Base-by-base conservation (phyloP, 1,140 invertebrate species). In the Ectropis grisescens region DNA sequence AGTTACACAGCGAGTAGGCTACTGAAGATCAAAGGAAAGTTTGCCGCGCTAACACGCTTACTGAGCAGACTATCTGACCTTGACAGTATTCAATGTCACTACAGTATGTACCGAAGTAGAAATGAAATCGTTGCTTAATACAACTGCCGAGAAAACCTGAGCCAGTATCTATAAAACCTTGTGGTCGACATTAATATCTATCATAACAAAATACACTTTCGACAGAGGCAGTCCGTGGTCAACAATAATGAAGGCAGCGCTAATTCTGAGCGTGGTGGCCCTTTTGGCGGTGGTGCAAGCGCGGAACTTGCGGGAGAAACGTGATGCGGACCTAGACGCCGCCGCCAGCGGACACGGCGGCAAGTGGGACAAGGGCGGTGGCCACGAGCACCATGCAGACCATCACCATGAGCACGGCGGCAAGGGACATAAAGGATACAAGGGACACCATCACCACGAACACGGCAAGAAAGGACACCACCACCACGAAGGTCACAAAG, bases 381-480 rank as follows among this genome's bases (percentile, higher is more conserved):
- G 82, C 4, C 69, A 76, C 11, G 76, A 82, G 23, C 84, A 87
- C 36, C 71, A 82, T 13, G 71, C 67, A 2, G 56, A 76, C 31
- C 75, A 82, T 33, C 68, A 72, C 30, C 72, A 75, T 34, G 70
- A 84, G 11, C 84, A 85, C 42, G 86, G 86, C 30, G 82, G 84
- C 11, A 67, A 74, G 13, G 70, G 70, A 11, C 57, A 71, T 33
- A 75, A 79, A 16, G 66, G 61, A n/a, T 85, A 90, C 68, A 85
- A 89, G 39, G 81, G 81, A 2, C 79, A 87, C 32, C 88, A 90
- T 45, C 86, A 90, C 44, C 87, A 85, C 45, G 86, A 89, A 50
- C 85, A 89, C 40, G 88, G 87, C 2, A 84, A 86, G 19, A 89
- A 92, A 39, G 90, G 89, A 1, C 88, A 92, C 58, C 88, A 90